Evolutionary conservation across 1,140 invertebrate genomes (phyloP), one percentile per base, ranked within the genome.

Genomic region (Notospermus geniculatus): DNA sequence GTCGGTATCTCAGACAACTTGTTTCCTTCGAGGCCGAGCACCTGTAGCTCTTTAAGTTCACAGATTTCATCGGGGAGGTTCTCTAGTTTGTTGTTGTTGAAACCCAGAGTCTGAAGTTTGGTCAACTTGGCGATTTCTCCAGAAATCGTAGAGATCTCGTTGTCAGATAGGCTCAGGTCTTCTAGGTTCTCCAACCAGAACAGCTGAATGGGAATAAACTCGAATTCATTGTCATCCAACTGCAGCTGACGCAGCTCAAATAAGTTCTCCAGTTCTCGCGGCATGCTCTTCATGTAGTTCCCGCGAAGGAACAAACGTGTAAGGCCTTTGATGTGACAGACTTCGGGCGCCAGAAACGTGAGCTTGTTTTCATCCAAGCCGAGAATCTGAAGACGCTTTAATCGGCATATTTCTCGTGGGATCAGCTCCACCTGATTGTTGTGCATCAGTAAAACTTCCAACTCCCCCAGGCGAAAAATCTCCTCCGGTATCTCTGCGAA

Each of bases 141-240:
- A 54, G 74, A 74, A 28, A 80, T 65, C 17, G 50, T 46, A 32
- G 66, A 64, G 17, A 80, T 58, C 17, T 56, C 59, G 59, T 80
- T 80, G 36, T 73, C 73, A 41, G 69, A 74, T 45, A 80, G 39
- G 11, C 71, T 68, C 25, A 80, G 57, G 45, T 78, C 74, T 15
- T 63, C 59, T 23, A 80, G 52, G 2, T 64, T 68, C 28, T 70
- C 69, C 62, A 80, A 62, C 68, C 72, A 73, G 57, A 74, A 77
- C 2, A 80, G 64, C 63, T 80, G 75, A 39, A 78, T 64, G 27
- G 78, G 78, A 30, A 80, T 71, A 28, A 80, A 78, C 39, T 77
- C 74, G 63, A 80, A 78, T 50, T 73, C 71, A 58, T 80, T 80
- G 60, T 80, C 76, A 54, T 79, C 77, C 2, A 78, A 57, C 15